These are phyloP conservation scores for Armadillidium nasatum DNA, from an alignment of 1,140 invertebrate genomes.

Conservation along the genomic window DNA sequence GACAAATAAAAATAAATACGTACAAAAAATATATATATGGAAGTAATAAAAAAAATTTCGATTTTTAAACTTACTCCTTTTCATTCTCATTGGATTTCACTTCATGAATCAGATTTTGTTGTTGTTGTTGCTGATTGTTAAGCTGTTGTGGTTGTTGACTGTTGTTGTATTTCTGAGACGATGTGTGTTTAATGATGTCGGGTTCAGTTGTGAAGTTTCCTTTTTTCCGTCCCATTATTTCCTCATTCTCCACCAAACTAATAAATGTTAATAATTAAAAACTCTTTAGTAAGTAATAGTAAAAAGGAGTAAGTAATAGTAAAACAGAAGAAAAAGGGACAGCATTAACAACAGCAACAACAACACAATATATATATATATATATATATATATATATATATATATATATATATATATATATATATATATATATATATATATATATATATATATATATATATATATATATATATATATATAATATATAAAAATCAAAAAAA, in stretches of 20 bases:
- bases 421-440: conserved; percentile 6
- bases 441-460: not conserved
- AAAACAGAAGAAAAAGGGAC: not conserved
- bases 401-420: conserved; percentile 6
- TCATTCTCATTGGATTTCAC: conserved; percentile 1
- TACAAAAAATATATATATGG: conserved; percentile 1
- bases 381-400: conserved; percentile 9
- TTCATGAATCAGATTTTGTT: not conserved
- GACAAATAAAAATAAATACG: not conserved
- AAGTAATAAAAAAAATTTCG: not conserved
- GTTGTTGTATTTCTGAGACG: conserved; percentile 1
- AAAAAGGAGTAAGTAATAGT: too few species aligned
- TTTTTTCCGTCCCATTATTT: not conserved
- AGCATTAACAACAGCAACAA: not conserved
- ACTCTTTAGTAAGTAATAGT: too few species aligned
- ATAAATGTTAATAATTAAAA: not conserved
- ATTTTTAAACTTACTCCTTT: conserved; percentile 5
- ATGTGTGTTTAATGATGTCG: not conserved
- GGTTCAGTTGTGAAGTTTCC: not conserved
- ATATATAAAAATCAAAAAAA: too few species aligned
- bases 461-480: too few species aligned
- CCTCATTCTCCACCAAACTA: conserved; percentile 3
- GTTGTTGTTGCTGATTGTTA: not conserved
- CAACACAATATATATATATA: not conserved
- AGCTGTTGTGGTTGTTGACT: not conserved